Evolutionary conservation across 2,888 invertebrate species (phyloP), one percentile per base, ranked within the genome.

Genomic region (Hypolimnas misippus): DNA sequence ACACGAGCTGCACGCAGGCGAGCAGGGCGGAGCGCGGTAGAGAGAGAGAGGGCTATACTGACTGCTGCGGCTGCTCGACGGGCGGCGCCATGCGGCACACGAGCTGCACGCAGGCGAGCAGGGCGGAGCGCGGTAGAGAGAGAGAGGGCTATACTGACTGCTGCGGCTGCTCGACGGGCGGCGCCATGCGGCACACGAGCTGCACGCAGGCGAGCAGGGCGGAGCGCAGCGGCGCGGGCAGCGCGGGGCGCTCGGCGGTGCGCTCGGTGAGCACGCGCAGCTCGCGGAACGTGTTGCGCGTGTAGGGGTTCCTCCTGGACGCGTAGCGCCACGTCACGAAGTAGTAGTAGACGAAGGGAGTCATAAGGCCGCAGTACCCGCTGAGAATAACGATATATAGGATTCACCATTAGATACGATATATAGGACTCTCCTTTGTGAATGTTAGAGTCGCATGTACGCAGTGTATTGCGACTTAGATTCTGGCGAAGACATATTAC

Each of bases 311-410:
- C 75, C 99, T 95, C 62, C 98, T 94, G 5, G 99, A 99, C 66
- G 96, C 93, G 91, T 99, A 98, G 66, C 99, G 95, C 89, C 89
- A 94, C 65, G 96, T 94, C 76, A 99, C 92, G 92, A 99, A 99
- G 84, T 99, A 97, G 90, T 98, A 99, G 93, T 99, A 99, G 77
- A 98, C 95, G 89, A 99, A 97, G 49, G 99, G 98, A 12, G 98
- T 96, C 78, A 99, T 92, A 63, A 99, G 91, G 29, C 97, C 97
- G 78, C 97, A 97, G 87, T 96, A 95, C 29, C 98, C 98, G 87
- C 98, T 99, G 92, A n/a, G n/a, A n/a, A 0, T 16, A 6, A 56
- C n/a, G n/a, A n/a, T n/a, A n/a, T n/a, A n/a, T n/a, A n/a, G n/a
- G n/a, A 25, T 33, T 1, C 25, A 50, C 4, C 0, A 19, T 31